Base-by-base conservation (phyloP, 2,797 vertebrate genomes). In the Phoeniculus purpureus region DNA sequence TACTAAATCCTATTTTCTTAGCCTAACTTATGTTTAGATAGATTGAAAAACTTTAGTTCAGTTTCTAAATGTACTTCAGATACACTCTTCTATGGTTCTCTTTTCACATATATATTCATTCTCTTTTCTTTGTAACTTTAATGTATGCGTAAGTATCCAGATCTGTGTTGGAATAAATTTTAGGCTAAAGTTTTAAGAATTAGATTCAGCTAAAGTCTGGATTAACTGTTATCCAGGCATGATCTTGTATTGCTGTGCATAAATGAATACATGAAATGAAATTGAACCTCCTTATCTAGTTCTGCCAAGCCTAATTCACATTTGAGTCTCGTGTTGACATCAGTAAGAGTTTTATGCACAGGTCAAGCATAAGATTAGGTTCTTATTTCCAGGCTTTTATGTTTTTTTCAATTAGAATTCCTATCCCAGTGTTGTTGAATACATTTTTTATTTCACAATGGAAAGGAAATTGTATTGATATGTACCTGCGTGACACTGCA, bases 161-260 rank as follows among this genome's bases (percentile, higher is more conserved):
- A 64, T 5, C 34, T 58, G 51, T 19, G 3, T 1, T 84, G 37
- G 60, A 91, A 94, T 83, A 85, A 89, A 94, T 67, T 71, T 82
- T 68, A 80, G 21, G 23, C 27, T 59, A 15, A 29, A 59, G 34
- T 65, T 93, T 90, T 74, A 79, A 90, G 72, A 67, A 90, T 50
- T 74, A 90, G 43, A 83, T 61, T 73, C 34, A 72, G 60, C 58
- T 89, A 70, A 87, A 85, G 27, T 66, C 79, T 86, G 77, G 67
- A 93, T 84, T 93, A 94, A 82, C 26, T 59, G 17, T 58, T 91
- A 92, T 76, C 51, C 43, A 76, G 64, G 34, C 56, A 73, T 94
- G 68, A 87, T 79, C 68, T 89, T 60, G 26, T 62, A 83, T 16
- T 92, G 60, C 34, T 72, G 51, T 37, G 70, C 62, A 85, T 82